Evolutionary conservation across 2,888 invertebrate species (phyloP).

Genomic region (Pristionchus entomophagus): DNA sequence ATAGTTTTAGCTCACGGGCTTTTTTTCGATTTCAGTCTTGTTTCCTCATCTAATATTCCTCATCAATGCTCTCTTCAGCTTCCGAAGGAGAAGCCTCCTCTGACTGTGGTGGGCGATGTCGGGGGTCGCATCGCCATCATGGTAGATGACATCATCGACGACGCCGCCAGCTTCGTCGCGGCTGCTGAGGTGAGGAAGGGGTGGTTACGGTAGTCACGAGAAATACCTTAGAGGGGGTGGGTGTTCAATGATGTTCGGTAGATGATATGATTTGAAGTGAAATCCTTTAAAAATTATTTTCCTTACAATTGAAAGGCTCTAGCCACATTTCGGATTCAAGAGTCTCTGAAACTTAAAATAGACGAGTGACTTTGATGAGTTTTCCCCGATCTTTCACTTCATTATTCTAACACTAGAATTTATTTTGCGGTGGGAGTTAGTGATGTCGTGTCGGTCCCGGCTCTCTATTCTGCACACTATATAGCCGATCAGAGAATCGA

Average conservation of each 20-base stretch:
- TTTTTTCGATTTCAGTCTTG: neutral
- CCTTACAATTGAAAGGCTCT: neutral
- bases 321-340: neutral
- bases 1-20: neutral
- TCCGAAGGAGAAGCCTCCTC: constrained; percentile 97
- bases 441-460: no score
- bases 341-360: neutral
- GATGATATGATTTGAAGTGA: neutral
- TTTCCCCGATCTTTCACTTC: no score
- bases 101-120: constrained; percentile 98
- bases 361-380: no score
- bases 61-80: constrained; percentile 45
- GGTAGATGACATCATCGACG: constrained; percentile 82
- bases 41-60: neutral
- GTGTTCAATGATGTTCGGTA: no score
- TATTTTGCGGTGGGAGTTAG: no score
- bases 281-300: neutral
- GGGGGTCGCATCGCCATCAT: constrained; percentile 97
- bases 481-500: no score
- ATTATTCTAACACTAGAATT: no score
- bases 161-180: constrained; percentile 93
- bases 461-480: no score
- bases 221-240: no score
- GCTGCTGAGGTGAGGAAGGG: constrained; percentile 86
- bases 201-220: neutral